Base-by-base conservation (phyloP, 2,888 invertebrate genomes). In the Elmis aenea region DNA sequence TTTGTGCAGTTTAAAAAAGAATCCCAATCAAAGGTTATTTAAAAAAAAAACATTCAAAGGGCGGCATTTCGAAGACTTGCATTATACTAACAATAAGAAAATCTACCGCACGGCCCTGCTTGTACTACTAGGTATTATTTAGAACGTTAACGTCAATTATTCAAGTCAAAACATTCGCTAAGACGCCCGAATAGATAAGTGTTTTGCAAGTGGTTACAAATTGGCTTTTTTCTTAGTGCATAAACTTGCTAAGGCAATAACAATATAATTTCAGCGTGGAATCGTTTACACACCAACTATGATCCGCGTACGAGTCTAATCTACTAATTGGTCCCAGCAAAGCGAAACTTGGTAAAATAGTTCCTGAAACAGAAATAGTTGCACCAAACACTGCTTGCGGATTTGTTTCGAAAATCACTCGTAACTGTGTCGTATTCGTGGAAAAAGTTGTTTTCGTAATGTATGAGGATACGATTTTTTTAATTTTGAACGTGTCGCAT, bases 311-410 rank as follows among this genome's bases (percentile, higher is more conserved):
- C 14, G 53, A 59, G 50, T 79, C 75, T n/a, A 79, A 58, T 16
- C 79, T 69, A 61, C 81, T 83, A 5, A 84, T 70, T 22, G 74
- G 70, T 8, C 80, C 81, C 5, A 77, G 64, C 3, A 81, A 52
- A 42, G 67, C 54, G 37, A 75, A 70, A 13, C 2, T 59, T 57
- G 2, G 62, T 57, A 1, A 13, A 10, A 10, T 14, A 9, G 18
- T 9, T 5, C 9, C 24, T 9, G 13, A 11, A n/a, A 48, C 42
- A 29, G 71, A 65, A 8, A 87, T 73, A 0, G 84, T 85, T 0
- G 81, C 78, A 64, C 88, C 86, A 54, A 83, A 87, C 20, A 77
- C 67, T 1, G 75, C 78, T 42, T 75, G 82, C 1, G 87, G 88
- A 4, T 62, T 64, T n/a, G 83, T 77, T 36, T 76, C 72, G 36